A percentile compares a stretch with the other conserved stretches of the same genome.
Evolutionary conservation across 2,113 vertebrate genomes (phyloP).

Genomic region (Plectropomus leopardus): DNA sequence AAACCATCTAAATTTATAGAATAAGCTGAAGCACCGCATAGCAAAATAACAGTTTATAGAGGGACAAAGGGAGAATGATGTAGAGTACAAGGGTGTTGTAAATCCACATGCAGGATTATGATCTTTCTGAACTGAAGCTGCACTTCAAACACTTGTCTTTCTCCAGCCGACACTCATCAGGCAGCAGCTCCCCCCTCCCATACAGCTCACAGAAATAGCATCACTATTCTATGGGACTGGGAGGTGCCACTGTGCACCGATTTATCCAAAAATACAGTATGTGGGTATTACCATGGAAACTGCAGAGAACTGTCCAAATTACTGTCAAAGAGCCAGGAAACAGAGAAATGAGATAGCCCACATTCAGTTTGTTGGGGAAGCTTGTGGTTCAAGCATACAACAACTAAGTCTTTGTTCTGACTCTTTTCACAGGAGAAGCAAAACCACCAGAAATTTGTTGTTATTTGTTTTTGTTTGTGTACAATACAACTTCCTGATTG

Average conservation of each 20-base stretch:
- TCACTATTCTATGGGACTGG: conserved; percentile 43
- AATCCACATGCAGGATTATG: not conserved
- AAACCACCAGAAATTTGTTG: not conserved
- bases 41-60: conserved; percentile 12
- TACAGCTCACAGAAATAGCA: conserved; percentile 61
- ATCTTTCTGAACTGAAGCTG: conserved; percentile 25
- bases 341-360: conserved; percentile 23
- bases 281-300: conserved; percentile 74
- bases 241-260: conserved; percentile 21
- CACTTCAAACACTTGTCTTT: conserved; percentile 39
- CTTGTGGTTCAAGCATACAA: conserved; percentile 13
- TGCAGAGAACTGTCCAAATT: conserved; percentile 55
- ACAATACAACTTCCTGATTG: conserved; percentile 3
- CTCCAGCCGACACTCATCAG: conserved; percentile 10
- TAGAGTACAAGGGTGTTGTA: not conserved
- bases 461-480: conserved; percentile 13
- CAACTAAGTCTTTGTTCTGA: conserved; percentile 35
- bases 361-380: conserved; percentile 22
- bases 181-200: conserved; percentile 10
- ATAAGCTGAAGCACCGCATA: not conserved
- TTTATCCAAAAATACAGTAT: conserved; percentile 53
- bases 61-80: not conserved
- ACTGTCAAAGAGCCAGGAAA: conserved; percentile 41
- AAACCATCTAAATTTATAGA: not conserved
- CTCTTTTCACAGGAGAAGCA: not conserved